A percentile compares a stretch with the other conserved stretches of the same genome.
Conservation (phyloP, 2,888 invertebrate species). For the Ectobius pallidus region DNA sequence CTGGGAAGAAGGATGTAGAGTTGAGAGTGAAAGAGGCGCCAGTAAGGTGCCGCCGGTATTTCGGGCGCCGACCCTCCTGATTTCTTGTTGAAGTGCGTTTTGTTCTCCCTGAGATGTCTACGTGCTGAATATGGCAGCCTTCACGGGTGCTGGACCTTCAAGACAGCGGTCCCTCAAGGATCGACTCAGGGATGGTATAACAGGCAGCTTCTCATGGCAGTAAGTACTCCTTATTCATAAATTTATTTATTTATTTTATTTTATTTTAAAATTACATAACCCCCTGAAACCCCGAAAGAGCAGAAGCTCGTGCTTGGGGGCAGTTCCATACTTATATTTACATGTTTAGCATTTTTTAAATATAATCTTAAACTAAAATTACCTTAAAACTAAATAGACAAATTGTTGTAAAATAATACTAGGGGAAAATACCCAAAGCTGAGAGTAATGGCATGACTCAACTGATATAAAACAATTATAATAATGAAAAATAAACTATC, state of each 20-base stretch:
- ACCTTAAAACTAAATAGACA: too few species aligned
- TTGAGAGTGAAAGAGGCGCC: background rate
- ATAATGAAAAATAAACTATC: too few species aligned
- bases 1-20: background rate
- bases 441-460: too few species aligned
- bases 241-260: background rate
- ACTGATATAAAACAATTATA: too few species aligned
- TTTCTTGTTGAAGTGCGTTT: background rate
- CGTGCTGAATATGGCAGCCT: slow-evolving; percentile 50
- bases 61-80: background rate
- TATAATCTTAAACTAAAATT: too few species aligned
- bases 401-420: too few species aligned
- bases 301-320: too few species aligned
- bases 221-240: slow-evolving; percentile 64
- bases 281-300: too few species aligned
- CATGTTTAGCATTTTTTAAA: too few species aligned
- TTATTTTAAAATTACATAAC: too few species aligned
- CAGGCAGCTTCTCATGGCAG: slow-evolving; percentile 82
- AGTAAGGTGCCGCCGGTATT: slow-evolving; percentile 1
- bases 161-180: slow-evolving; percentile 79
- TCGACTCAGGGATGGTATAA: slow-evolving; percentile 78
- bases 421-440: too few species aligned
- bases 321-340: too few species aligned
- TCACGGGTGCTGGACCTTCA: slow-evolving; percentile 61
- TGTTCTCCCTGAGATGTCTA: background rate